Evolutionary conservation across 1,140 invertebrate genomes (phyloP), one percentile per base, ranked within the genome.

Genomic region (Conopomorpha cramerella): DNA sequence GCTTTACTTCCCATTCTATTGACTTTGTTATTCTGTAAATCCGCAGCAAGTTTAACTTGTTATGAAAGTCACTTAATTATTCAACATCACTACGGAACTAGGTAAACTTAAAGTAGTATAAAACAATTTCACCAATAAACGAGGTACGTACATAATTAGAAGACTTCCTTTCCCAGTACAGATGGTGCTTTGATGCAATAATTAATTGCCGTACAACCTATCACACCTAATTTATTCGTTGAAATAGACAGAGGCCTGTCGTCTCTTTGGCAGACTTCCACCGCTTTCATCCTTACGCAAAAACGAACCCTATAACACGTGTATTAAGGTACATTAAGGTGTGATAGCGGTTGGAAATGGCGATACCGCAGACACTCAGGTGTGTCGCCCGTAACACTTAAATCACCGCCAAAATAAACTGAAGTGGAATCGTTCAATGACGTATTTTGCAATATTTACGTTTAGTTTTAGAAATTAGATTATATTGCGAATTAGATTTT

Each of bases 171-270:
- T 50, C 39, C 54, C 46, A 55, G 41, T 46, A 51, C 66, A 76
- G 50, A 62, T 76, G 67, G 61, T 58, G 60, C 71, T 76, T 76
- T 76, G 71, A 76, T 72, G 71, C n/a, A 74, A 76, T 76, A 72
- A 76, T 76, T 76, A 76, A 76, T 76, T 76, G 71, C 63, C 71
- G 64, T 68, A 71, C 67, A 62, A 76, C 71, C 68, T 76, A 76
- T 76, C 71, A 76, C 62, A 57, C 63, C 41, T 71, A 76, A 76
- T 76, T 76, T 76, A 76, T 76, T 60, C 64, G 62, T 72, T 65
- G 68, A 56, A 45, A 60, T 70, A 66, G 56, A 64, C 59, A 58
- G 58, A 61, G 51, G 63, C 63, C 62, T 72, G 64, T 68, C 67
- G 53, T 49, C 49, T 49, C 35, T 47, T 70, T 76, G 71, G 71